Evolutionary conservation across 2,888 invertebrate species (phyloP), one percentile per base, ranked within the genome.

Genomic region (Herminia tarsipennalis): DNA sequence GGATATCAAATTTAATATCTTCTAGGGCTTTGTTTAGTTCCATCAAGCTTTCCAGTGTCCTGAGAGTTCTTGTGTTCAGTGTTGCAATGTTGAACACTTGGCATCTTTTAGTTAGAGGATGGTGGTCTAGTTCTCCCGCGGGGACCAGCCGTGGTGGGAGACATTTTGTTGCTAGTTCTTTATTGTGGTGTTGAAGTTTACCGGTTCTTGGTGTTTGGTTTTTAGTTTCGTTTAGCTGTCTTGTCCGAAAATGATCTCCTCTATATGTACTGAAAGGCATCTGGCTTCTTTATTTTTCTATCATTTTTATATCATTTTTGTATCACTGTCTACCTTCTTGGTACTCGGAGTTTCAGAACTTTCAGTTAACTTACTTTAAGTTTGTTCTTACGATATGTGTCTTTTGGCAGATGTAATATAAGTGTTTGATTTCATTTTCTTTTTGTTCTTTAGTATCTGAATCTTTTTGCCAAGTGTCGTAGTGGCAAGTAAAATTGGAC

Each of bases 51-150:
- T 22, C 22, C 6, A 6, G n/a, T 2, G 8, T 22, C 2, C n/a
- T n/a, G n/a, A n/a, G n/a, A n/a, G n/a, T n/a, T n/a, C n/a, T n/a
- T n/a, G n/a, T n/a, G n/a, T n/a, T n/a, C n/a, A n/a, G n/a, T n/a
- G n/a, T n/a, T n/a, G n/a, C n/a, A n/a, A n/a, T n/a, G n/a, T n/a
- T n/a, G n/a, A n/a, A n/a, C n/a, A n/a, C n/a, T n/a, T n/a, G n/a
- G n/a, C n/a, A n/a, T n/a, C n/a, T n/a, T n/a, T n/a, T 22, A 29
- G 6, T 21, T 32, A 20, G 32, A 32, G 32, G 32, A 20, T 20
- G 32, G 8, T 32, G 32, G 32, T 32, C 32, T 32, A 12, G 20
- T 32, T 20, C 32, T 12, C 32, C 32, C 32, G 20, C 32, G 32
- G 20, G 18, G 32, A 32, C 20, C 32, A 21, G 20, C 32, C 32